Conservation (phyloP, 2,797 vertebrate species). For the Notamacropus eugenii region DNA sequence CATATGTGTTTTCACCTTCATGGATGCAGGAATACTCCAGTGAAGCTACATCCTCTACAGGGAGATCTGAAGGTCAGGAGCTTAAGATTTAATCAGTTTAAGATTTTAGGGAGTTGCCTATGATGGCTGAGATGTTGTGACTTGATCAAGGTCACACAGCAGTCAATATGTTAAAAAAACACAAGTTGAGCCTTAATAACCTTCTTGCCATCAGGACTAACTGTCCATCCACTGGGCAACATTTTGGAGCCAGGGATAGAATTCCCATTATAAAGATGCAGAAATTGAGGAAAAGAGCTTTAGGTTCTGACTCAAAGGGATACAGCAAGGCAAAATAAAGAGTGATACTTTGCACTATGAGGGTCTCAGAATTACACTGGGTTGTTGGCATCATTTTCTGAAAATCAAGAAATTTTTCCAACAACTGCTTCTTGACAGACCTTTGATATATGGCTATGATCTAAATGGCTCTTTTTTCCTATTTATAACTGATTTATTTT, state of each 20-base stretch:
- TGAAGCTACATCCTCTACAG: neutral
- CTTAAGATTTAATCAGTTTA: neutral
- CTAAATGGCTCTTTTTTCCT: neutral
- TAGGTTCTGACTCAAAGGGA: neutral
- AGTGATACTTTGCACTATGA: neutral
- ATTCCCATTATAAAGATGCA: slow-evolving; percentile 42
- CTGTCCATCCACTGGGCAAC: slow-evolving; percentile 33
- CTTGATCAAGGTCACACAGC: neutral
- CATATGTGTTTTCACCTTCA: neutral
- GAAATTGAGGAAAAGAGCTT: slow-evolving; percentile 34
- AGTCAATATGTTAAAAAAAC: neutral
- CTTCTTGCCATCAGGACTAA: neutral
- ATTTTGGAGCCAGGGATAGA: slow-evolving; percentile 30
- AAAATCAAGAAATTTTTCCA: neutral
- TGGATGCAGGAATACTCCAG: neutral
- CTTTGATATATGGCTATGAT: neutral
- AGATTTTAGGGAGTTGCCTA: neutral
- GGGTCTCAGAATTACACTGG: neutral
- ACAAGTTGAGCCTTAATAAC: neutral
- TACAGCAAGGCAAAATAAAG: slow-evolving; percentile 29
- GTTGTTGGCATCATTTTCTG: neutral
- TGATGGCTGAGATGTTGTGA: neutral
- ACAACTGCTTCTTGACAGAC: neutral
- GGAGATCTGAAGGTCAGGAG: neutral
- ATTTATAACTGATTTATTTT: neutral